phyloP scores from a whole-genome alignment of 92 coral and sea anemone genomes.

The Ricordea florida region DNA sequence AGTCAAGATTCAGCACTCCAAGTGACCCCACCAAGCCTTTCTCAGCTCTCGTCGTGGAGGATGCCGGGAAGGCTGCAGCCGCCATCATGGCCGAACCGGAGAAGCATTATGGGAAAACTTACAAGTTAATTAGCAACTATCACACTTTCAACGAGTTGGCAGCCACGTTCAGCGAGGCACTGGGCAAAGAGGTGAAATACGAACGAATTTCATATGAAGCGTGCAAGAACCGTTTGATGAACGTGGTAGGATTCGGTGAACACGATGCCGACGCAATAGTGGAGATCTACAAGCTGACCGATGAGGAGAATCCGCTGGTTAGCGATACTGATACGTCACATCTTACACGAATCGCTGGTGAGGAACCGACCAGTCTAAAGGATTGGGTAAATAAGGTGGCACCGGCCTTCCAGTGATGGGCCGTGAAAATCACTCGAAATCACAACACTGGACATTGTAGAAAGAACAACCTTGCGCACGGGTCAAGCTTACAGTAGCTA shows the following conservation, averaged over 20 bases:
- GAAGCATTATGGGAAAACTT: conserved; percentile 73
- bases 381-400: conserved; percentile 49
- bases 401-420: conserved; percentile 4
- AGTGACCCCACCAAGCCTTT: conserved; percentile 61
- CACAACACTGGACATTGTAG: too few species aligned
- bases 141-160: conserved; percentile 57
- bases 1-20: conserved; percentile 53
- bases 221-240: conserved; percentile 17
- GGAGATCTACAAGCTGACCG: conserved; percentile 43
- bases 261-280: conserved; percentile 52
- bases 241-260: conserved; percentile 49
- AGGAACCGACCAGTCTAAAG: conserved; percentile 47
- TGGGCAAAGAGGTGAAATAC: conserved; percentile 44
- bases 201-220: conserved; percentile 60
- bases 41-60: conserved; percentile 61
- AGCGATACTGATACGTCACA: conserved; percentile 32
- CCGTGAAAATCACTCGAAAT: too few species aligned
- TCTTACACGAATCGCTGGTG: conserved; percentile 46
- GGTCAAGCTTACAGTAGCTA: not conserved
- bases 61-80: conserved; percentile 77
- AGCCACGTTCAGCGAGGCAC: conserved; percentile 33
- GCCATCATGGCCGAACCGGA: conserved; percentile 62
- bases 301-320: conserved; percentile 8
- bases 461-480: too few species aligned
- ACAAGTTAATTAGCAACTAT: conserved; percentile 65